Evolutionary conservation across 2,888 invertebrate genomes (phyloP).

Genomic region (Crioceris asparagi): DNA sequence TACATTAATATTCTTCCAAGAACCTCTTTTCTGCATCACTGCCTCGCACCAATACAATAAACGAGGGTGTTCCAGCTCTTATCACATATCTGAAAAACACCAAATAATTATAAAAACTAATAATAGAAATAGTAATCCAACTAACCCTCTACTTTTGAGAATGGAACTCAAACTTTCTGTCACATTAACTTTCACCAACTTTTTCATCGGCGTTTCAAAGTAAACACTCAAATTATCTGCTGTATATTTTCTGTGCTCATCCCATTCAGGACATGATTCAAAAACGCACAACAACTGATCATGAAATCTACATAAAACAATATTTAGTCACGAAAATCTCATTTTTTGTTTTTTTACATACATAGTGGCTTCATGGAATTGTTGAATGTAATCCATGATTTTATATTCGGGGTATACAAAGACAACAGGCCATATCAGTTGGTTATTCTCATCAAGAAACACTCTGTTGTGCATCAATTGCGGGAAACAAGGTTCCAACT

Average conservation of each 20-base stretch:
- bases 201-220: constrained; percentile 55
- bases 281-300: constrained; percentile 58
- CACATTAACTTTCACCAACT: constrained; percentile 48
- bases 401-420: constrained; percentile 82
- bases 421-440: constrained; percentile 76
- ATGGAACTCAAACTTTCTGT: constrained; percentile 48
- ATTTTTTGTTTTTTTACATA: constrained; percentile 29
- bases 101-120: constrained; percentile 3
- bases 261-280: constrained; percentile 61
- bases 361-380: constrained; percentile 62
- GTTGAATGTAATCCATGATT: constrained; percentile 77
- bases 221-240: constrained; percentile 54
- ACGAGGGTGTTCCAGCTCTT: constrained; percentile 55
- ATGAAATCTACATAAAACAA: constrained; percentile 39
- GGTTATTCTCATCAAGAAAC: constrained; percentile 45
- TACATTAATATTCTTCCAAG: constrained; percentile 35
- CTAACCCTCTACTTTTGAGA: constrained; percentile 46
- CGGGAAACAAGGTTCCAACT: constrained; percentile 53
- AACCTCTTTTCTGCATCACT: constrained; percentile 48
- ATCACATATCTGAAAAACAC: constrained; percentile 44
- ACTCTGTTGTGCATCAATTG: constrained; percentile 56
- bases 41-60: constrained; percentile 48
- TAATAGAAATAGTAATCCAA: constrained; percentile 11
- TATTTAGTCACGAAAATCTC: not conserved
- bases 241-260: constrained; percentile 53